These are phyloP conservation scores for Syndactyla subalaris DNA, from an alignment of 2,797 vertebrate genomes.

Conservation along the genomic window DNA sequence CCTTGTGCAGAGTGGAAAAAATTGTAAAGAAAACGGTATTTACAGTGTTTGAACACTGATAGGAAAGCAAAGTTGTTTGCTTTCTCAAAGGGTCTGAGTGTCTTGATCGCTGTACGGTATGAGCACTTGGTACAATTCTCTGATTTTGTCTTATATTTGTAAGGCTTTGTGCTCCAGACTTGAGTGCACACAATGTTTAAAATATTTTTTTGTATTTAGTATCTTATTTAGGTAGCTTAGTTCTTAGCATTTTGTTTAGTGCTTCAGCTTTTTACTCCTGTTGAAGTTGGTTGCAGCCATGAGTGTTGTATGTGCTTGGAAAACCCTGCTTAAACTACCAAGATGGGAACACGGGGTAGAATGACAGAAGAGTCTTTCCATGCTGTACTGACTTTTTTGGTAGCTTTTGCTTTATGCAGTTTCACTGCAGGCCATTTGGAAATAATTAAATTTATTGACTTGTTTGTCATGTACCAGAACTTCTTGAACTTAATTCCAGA, in stretches of 20 bases:
- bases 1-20: not conserved
- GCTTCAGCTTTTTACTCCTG: not conserved
- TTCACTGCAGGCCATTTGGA: not conserved
- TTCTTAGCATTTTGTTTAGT: not conserved
- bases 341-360: not conserved
- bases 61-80: not conserved
- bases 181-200: not conserved
- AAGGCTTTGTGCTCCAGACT: not conserved
- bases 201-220: not conserved
- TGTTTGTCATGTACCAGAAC: not conserved
- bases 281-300: not conserved
- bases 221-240: not conserved
- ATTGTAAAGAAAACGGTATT: not conserved
- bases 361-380: not conserved
- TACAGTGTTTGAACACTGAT: not conserved
- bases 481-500: slow-evolving; percentile 3
- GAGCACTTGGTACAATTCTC: not conserved
- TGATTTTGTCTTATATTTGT: not conserved
- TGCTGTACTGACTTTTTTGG: not conserved
- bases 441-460: not conserved
- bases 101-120: not conserved
- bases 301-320: not conserved
- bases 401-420: not conserved
- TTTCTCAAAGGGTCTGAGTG: not conserved
- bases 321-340: not conserved